Base-by-base conservation (phyloP, 2,888 invertebrate genomes). In the Idaea dimidiata region DNA sequence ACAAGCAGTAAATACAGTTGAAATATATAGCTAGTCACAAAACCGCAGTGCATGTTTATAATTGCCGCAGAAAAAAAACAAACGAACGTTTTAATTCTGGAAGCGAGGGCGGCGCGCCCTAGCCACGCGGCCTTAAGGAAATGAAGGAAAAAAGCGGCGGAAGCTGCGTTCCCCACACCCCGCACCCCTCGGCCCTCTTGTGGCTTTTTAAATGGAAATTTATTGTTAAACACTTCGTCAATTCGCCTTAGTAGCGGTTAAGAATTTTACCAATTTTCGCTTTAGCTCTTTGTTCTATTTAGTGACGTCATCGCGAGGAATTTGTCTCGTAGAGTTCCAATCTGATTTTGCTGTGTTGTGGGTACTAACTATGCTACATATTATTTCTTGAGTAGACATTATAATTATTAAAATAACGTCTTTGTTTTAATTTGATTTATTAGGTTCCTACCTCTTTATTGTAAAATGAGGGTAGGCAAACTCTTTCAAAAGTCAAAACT, bases 181-280 rank as follows among this genome's bases (percentile, higher is more conserved):
- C 57, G 65, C 64, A 73, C 68, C 60, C 70, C 69, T 60, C 70
- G 64, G 68, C 69, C 77, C 72, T 86, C 86, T 89, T 89, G 89
- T 80, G 89, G 91, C 89, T 89, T 91, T 91, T 91, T 91, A 92
- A 91, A 91, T 91, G 91, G 90, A 91, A 91, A 92, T 92, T 91
- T 91, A 91, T 92, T 91, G 90, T 91, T 88, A 87, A 91, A 89
- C 90, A 91, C 90, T 91, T 88, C 89, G 89, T 89, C 91, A 87
- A 89, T 86, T 84, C 82, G 80, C 74, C 77, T 72, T 79, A 81
- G 80, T 81, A 79, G 78, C 77, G 79, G 79, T 88, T 80, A 80
- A 84, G 79, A 84, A 86, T 86, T 82, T 82, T 85, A 84, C 84
- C 82, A 83, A 85, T 81, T 83, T 80, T 74, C 70, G 69, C 72